Evolutionary conservation across 2,888 invertebrate species (phyloP), one percentile per base, ranked within the genome.

Genomic region (Physocephala rufipes): DNA sequence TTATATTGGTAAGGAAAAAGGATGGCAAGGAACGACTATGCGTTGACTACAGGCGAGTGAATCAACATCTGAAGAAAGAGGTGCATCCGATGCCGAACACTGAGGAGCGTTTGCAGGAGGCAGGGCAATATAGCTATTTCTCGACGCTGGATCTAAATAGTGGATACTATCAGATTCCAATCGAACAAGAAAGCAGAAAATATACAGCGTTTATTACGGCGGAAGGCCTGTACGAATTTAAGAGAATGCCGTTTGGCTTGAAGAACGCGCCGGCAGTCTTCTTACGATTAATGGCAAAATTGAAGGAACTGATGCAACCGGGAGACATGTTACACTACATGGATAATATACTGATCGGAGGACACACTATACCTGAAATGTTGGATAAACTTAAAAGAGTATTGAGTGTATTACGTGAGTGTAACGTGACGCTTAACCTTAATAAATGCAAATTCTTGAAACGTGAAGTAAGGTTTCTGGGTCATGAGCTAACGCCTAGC

Each of bases 171-270:
- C 68, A 68, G 49, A 68, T 68, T 26, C 30, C 21, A 30, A 47
- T 51, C 19, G 47, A 47, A 16, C 47, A 47, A 47, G 47, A 47
- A 16, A 47, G 47, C 16, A 1, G 47, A 47, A 47, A 47, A 47
- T 47, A 47, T 47, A 47, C 63, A 16, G 75, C 73, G 24, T 58
- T 76, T 47, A 74, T 72, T 63, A 73, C 74, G 0, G 75, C 75
- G 13, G 74, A 74, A n/a, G 75, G 74, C 2, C n/a, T 73, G 5
- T 73, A 70, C 16, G 73, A 76, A 51, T 76, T 75, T 53, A 74
- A 73, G 26, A 61, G 71, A 5, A 73, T 77, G 71, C 72, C 74
- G 1, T 72, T 75, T n/a, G 72, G 67, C 2, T 24, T 71, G 9
- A 73, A 71, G 43, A 73, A 71, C 45, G 73, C 71, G 2, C 64